Evolutionary conservation across 2,797 vertebrate genomes (phyloP).

Genomic region (Lemur catta): DNA sequence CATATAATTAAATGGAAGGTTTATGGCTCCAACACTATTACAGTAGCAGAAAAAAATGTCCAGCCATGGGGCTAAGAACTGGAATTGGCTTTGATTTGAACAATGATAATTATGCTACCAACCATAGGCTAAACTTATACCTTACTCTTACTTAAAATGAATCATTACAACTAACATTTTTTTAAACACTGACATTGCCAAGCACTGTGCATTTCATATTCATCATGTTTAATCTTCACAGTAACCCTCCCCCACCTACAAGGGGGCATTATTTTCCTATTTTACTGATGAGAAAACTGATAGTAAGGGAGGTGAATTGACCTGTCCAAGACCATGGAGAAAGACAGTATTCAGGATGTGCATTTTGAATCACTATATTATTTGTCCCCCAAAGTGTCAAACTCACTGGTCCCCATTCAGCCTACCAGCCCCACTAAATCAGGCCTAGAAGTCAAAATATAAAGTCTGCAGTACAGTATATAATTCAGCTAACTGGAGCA

Average conservation of each 20-base stretch:
- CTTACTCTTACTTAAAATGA: neutral
- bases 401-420: neutral
- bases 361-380: neutral
- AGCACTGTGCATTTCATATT: neutral
- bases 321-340: neutral
- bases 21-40: neutral
- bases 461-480: neutral
- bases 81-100: slow-evolving; percentile 19
- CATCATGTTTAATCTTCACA: neutral
- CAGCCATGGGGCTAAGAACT: slow-evolving; percentile 23
- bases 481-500: neutral
- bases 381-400: neutral
- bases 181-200: neutral
- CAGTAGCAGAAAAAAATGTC: slow-evolving; percentile 11
- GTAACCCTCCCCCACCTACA: neutral
- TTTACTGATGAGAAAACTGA: neutral
- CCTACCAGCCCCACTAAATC: neutral
- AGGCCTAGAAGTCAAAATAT: neutral
- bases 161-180: slow-evolving; percentile 5
- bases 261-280: neutral
- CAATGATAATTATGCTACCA: slow-evolving; percentile 14
- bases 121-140: neutral
- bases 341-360: neutral
- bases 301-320: neutral
- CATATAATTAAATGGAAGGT: slow-evolving; percentile 37